Conservation (phyloP, 2,888 invertebrate species). For the Eupithecia subumbrata region DNA sequence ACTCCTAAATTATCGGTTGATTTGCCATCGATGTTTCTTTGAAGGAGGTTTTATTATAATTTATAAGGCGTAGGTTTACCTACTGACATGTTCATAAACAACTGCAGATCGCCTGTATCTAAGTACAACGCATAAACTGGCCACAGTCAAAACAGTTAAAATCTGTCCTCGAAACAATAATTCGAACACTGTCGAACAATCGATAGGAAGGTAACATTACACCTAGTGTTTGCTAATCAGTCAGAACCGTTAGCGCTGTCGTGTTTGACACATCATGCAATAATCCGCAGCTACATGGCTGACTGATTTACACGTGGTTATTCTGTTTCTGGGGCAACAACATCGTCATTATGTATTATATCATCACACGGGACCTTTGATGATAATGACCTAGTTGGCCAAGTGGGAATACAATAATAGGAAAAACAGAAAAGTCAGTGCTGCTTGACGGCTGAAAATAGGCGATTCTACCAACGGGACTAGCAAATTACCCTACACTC, state of each 20-base stretch:
- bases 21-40: background rate
- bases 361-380: background rate
- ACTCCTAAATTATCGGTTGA: background rate
- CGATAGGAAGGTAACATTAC: conserved; percentile 28
- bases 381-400: background rate
- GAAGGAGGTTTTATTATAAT: background rate
- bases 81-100: background rate
- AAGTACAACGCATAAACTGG: background rate
- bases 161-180: background rate
- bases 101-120: background rate
- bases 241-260: conserved; percentile 22
- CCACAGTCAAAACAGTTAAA: background rate
- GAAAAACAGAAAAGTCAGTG: background rate
- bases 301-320: conserved; percentile 14
- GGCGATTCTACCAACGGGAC: background rate
- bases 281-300: conserved; percentile 15
- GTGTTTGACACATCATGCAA: conserved; percentile 22
- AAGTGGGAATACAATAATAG: background rate
- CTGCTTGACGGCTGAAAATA: background rate
- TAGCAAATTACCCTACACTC: background rate
- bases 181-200: conserved; percentile 8
- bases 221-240: conserved; percentile 27
- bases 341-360: conserved; percentile 6
- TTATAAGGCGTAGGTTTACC: background rate
- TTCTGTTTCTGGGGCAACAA: conserved; percentile 13